These are phyloP conservation scores for Amphiprion ocellaris DNA, from an alignment of 2,113 vertebrate genomes.

Conservation along the genomic window DNA sequence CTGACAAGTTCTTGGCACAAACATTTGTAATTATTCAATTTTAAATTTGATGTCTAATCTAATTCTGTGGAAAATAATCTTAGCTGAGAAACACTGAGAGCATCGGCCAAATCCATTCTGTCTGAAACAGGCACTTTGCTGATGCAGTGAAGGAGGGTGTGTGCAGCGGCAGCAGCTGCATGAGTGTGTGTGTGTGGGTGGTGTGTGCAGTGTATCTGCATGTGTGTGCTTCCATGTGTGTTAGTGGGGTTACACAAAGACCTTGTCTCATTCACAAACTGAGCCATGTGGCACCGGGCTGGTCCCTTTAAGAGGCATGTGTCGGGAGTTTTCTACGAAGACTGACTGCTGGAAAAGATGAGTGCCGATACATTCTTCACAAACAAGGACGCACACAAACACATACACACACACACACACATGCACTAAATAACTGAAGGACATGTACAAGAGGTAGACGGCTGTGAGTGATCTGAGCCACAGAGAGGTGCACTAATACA, in stretches of 20 bases:
- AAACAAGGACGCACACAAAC: constrained; percentile 62
- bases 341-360: constrained; percentile 71
- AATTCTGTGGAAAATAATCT: constrained; percentile 39
- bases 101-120: constrained; percentile 38
- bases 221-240: constrained; percentile 27
- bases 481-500: constrained; percentile 21
- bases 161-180: constrained; percentile 56
- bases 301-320: constrained; percentile 73
- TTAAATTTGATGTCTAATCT: constrained; percentile 46
- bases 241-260: constrained; percentile 37
- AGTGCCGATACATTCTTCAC: constrained; percentile 79
- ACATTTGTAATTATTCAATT: constrained; percentile 42
- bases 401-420: constrained; percentile 34
- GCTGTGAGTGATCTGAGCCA: constrained; percentile 27
- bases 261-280: constrained; percentile 74
- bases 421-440: constrained; percentile 59
- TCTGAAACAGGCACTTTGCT: constrained; percentile 60
- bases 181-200: constrained; percentile 65
- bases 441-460: constrained; percentile 52
- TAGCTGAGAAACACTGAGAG: constrained; percentile 23
- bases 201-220: constrained; percentile 52
- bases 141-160: constrained; percentile 63
- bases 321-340: constrained; percentile 68
- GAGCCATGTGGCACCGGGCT: constrained; percentile 60
- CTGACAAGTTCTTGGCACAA: constrained; percentile 30